These are phyloP conservation scores for Petrosia ficiformis DNA, from an alignment of 37 sponge, comb jelly and placozoan genomes.

Conservation along the genomic window DNA sequence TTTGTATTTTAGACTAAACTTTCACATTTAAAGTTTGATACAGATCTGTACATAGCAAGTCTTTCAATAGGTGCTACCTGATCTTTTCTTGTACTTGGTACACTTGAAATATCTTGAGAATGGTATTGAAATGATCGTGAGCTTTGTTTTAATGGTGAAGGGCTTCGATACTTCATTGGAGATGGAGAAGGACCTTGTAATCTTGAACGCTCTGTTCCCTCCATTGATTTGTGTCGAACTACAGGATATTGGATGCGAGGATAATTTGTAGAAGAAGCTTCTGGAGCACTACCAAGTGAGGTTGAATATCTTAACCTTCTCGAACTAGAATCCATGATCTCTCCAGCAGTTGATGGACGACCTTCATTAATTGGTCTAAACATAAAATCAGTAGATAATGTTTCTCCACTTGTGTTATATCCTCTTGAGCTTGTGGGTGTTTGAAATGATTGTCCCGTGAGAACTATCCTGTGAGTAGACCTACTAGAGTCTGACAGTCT, in stretches of 20 bases:
- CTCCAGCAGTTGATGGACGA: not conserved
- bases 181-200: not conserved
- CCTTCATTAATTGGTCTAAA: not conserved
- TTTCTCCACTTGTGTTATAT: not conserved
- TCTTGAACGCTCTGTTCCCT: not conserved
- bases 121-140: too few species aligned
- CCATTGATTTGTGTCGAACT: not conserved
- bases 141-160: too few species aligned
- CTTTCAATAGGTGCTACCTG: too few species aligned
- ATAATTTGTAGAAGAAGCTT: not conserved
- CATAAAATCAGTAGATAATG: not conserved
- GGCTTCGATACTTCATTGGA: too few species aligned
- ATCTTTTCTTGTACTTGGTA: too few species aligned
- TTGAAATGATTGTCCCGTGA: not conserved
- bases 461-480: not conserved
- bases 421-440: not conserved
- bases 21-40: too few species aligned
- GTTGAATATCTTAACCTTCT: not conserved
- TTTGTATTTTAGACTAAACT: too few species aligned
- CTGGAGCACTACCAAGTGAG: not conserved
- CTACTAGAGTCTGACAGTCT: not conserved
- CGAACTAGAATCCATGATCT: not conserved
- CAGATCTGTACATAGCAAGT: too few species aligned
- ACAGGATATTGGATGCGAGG: not conserved
- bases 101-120: too few species aligned